Conservation (phyloP, 2,888 invertebrate species). For the Pantelozetes paolii region DNA sequence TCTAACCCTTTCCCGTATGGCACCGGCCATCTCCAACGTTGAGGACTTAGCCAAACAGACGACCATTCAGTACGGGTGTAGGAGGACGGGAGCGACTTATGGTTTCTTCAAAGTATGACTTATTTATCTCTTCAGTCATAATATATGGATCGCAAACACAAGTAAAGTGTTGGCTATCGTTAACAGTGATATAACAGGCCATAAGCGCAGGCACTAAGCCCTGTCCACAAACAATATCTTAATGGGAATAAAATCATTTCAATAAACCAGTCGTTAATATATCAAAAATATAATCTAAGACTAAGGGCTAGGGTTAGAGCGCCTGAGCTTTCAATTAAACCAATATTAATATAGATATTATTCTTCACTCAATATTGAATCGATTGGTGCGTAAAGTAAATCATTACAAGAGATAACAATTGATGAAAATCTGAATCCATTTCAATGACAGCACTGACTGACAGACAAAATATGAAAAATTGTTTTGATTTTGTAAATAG, state of each 20-base stretch:
- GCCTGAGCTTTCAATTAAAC: conserved; percentile 5
- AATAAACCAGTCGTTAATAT: conserved; percentile 26
- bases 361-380: background rate
- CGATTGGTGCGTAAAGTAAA: background rate
- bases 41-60: conserved; percentile 49
- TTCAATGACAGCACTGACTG: too few species aligned
- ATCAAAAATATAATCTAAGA: conserved; percentile 12
- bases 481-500: background rate
- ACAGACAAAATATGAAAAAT: background rate
- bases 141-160: conserved; percentile 1
- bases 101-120: conserved; percentile 50
- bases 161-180: background rate
- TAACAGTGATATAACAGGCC: background rate
- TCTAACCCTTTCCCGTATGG: conserved; percentile 64
- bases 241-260: conserved; percentile 20
- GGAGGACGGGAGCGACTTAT: conserved; percentile 48
- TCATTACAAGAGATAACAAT: too few species aligned
- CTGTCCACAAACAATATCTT: background rate
- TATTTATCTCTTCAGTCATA: conserved; percentile 9
- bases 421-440: too few species aligned
- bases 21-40: conserved; percentile 59
- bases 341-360: background rate
- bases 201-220: background rate
- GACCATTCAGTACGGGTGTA: conserved; percentile 44
- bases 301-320: background rate